These are phyloP conservation scores for Lepidotrigona ventralis DNA, from an alignment of 1,140 invertebrate species.

Conservation along the genomic window DNA sequence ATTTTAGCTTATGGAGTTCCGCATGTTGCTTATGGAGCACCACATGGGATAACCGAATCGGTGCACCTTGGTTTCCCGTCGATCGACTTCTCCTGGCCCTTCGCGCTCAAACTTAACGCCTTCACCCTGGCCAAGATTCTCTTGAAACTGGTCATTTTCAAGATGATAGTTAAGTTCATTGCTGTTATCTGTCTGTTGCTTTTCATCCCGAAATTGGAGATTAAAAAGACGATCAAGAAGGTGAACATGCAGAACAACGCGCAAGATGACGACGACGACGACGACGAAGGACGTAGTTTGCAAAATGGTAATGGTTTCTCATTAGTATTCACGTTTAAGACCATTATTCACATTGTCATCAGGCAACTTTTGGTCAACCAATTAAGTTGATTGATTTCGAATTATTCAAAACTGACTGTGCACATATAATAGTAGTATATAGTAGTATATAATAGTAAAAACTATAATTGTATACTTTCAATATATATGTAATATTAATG, in stretches of 20 bases:
- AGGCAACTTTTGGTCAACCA: not conserved
- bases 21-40: constrained; percentile 43
- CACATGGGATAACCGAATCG: constrained; percentile 81
- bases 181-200: constrained; percentile 86
- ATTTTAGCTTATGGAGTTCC: not conserved
- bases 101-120: constrained; percentile 84
- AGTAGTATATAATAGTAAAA: no score
- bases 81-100: constrained; percentile 72
- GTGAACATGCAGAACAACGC: constrained; percentile 22
- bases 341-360: not conserved
- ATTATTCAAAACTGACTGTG: not conserved
- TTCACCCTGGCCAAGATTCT: constrained; percentile 87
- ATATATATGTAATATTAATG: not conserved
- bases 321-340: not conserved
- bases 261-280: constrained; percentile 53
- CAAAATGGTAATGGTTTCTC: not conserved
- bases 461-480: no score
- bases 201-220: constrained; percentile 86
- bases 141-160: constrained; percentile 87
- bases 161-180: constrained; percentile 89
- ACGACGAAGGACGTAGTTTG: constrained; percentile 37
- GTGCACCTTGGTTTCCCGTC: constrained; percentile 79
- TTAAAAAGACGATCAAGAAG: constrained; percentile 64
- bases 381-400: not conserved
- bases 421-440: no score